These are phyloP conservation scores for Trachymyrmex cornetzi DNA, from an alignment of 1,140 invertebrate genomes.

Conservation along the genomic window DNA sequence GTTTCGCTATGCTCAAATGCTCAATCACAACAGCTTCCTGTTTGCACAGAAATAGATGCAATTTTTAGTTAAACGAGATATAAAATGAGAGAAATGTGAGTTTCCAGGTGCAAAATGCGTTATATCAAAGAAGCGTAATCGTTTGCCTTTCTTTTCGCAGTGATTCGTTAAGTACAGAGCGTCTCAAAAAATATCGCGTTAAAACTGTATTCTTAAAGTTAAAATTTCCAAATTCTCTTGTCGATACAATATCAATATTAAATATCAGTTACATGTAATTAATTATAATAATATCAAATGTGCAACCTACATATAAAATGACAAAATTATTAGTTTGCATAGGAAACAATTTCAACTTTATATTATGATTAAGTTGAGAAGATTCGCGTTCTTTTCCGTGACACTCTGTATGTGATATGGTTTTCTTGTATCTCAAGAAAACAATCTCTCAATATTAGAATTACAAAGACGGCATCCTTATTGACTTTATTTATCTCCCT, in stretches of 20 bases:
- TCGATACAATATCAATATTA: neutral
- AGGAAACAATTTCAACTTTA: neutral
- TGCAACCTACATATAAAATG: neutral
- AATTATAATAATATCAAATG: neutral
- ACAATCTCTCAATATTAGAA: conserved; percentile 42
- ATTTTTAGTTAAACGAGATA: conserved; percentile 14
- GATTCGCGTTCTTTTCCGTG: neutral
- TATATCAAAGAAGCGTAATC: conserved; percentile 49
- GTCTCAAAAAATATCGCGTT: conserved; percentile 38
- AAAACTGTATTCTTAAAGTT: neutral
- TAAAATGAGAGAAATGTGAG: conserved; percentile 36
- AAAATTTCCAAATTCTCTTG: neutral
- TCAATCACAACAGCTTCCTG: neutral
- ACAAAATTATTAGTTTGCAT: neutral
- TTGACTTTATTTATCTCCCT: conserved; percentile 57
- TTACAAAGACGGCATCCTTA: conserved; percentile 59
- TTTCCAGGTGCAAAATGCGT: conserved; percentile 26
- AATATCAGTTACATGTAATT: neutral
- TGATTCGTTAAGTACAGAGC: conserved; percentile 55
- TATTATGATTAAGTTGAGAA: neutral
- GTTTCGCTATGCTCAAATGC: neutral
- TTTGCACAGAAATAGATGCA: neutral
- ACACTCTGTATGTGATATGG: neutral
- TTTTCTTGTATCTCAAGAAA: conserved; percentile 24
- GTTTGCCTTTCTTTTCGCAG: conserved; percentile 41